phyloP scores from a whole-genome alignment of 1,140 invertebrate species.

The Ceratosolen solmsi region DNA sequence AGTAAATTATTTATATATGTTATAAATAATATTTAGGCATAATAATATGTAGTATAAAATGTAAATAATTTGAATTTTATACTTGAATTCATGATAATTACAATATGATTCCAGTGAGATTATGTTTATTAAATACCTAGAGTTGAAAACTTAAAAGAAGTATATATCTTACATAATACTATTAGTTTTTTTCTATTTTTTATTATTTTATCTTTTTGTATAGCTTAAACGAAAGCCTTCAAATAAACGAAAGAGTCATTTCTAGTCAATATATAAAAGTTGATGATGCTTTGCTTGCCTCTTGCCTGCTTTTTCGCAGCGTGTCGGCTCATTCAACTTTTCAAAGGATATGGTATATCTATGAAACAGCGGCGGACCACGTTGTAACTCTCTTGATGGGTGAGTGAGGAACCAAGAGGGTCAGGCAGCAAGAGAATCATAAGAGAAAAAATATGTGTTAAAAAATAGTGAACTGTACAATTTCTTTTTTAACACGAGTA shows the following conservation, averaged over 20 bases:
- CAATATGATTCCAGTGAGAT: too few relatives aligned
- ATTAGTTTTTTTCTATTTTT: background rate
- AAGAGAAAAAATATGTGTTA: background rate
- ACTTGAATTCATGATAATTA: too few relatives aligned
- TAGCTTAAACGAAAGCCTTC: background rate
- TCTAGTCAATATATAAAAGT: conserved; percentile 19
- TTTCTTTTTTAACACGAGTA: background rate
- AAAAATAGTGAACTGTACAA: conserved; percentile 9
- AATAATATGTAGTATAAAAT: background rate
- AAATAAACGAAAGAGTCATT: conserved; percentile 6
- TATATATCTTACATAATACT: background rate
- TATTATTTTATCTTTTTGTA: background rate
- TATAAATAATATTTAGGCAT: too few relatives aligned
- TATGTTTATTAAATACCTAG: background rate
- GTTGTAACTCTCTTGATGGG: background rate
- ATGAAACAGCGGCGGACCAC: background rate
- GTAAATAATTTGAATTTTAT: too few relatives aligned
- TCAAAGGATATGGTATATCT: conserved; percentile 23
- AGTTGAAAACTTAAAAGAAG: background rate
- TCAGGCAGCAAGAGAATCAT: conserved; percentile 4
- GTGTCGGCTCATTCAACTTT: conserved; percentile 13
- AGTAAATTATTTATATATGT: too few relatives aligned
- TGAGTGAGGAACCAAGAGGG: background rate
- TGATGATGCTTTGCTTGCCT: background rate
- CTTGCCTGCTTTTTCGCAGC: conserved; percentile 17